Base-by-base conservation (phyloP, 2,797 vertebrate species). In the Chelon auratus region DNA sequence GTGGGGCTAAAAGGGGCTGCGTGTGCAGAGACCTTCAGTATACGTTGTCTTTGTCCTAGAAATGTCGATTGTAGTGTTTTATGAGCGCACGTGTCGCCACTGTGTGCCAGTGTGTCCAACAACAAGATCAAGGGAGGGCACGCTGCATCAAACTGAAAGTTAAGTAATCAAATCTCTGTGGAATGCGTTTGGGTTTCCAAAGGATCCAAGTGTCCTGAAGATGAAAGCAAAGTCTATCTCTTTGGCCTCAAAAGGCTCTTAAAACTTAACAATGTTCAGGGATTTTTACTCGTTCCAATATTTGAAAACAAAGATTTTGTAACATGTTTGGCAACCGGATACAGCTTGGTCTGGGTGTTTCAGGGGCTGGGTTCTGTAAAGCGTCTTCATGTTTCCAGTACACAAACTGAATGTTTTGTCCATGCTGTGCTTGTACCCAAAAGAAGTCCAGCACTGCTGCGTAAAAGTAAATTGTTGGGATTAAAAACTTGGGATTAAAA, bases 171-270 rank as follows among this genome's bases (percentile, higher is more conserved):
- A 66, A 85, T 78, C 54, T 74, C 52, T 1, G 2, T 43, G 70
- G 62, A 71, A 71, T 84, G 52, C 52, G 58, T 68, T 62, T 56
- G 37, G 10, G 50, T 75, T 68, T 61, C 63, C 62, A 79, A 56
- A 67, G 47, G 58, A 77, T 63, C 54, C 22, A 51, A 60, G 36
- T 52, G 33, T 72, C 68, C 30, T 18, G 22, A 22, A 47, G 47
- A 59, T 30, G 72, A 57, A 26, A 78, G 73, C 54, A 62, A 54
- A 70, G 75, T 74, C 17, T 43, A 26, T 48, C 17, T 54, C 37
- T 68, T 10, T 17, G 17, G 2, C 12, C 53, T 72, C 56, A 59
- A 50, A 66, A 1, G 45, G 9, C 58, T 66, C 9, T 11, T 39
- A 20, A 80, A 36, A 5, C 8, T 3, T 20, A 22, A 73, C 53